Base-by-base conservation (phyloP, 2,888 invertebrate genomes). In the Pachydiplax longipennis region DNA sequence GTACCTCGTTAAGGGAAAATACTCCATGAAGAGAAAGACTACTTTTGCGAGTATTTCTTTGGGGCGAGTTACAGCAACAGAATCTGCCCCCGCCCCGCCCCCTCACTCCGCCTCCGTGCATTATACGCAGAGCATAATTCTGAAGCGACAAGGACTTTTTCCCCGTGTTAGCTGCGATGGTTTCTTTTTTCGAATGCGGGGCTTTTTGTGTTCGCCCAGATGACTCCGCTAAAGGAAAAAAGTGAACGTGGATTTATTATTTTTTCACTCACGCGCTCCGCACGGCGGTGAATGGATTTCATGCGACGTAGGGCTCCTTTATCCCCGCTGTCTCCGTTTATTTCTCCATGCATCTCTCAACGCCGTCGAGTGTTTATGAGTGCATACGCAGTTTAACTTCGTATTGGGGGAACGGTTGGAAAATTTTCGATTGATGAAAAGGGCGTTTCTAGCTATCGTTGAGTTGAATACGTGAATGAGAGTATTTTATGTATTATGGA, bases 61-160 rank as follows among this genome's bases (percentile, higher is more conserved):
- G 31, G 73, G 25, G 13, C 73, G 25, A 53, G 73, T 31, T 73
- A 18, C 73, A 73, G 31, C 73, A 73, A 31, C 73, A 22, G 73
- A 73, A 1, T 73, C 25, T 13, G n/a, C n/a, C n/a, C n/a, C n/a
- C n/a, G n/a, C n/a, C 82, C 3, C 48, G 5, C 81, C 73, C 15
- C 87, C n/a, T 12, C 40, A 37, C 87, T 35, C 87, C 31, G 37
- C n/a, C 37, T 61, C 87, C 87, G 87, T 87, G 87, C 87, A 87
- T 87, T 87, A 87, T 87, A 87, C 87, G 87, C 87, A 15, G 87
- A 58, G 61, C 87, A 87, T 87, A 87, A 87, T 87, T 87, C 87
- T 65, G 65, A 87, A 87, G 87, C 87, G 65, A 87, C 87, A 87
- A 87, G 87, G 58, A 87, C 87, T 87, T 87, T 87, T 83, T 65